phyloP scores from a whole-genome alignment of 1,140 invertebrate species.

The Orussus abietinus region DNA sequence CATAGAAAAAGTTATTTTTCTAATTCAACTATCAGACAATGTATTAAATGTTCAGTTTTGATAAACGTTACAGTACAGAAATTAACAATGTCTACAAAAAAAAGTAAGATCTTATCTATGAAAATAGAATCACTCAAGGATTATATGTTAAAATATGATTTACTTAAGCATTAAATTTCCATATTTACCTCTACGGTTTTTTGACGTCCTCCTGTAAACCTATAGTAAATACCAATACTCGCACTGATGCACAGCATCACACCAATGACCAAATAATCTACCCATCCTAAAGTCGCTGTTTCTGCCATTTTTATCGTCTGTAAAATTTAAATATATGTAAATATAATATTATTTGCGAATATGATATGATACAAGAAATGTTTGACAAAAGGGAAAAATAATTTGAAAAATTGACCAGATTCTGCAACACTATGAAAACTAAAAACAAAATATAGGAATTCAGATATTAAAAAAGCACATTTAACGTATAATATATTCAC shows the following conservation, averaged over 20 bases:
- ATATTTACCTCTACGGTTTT: conserved; percentile 72
- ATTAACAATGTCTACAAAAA: too few species aligned
- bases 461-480: too few species aligned
- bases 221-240: conserved; percentile 75
- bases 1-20: too few species aligned
- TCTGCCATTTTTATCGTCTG: conserved; percentile 16
- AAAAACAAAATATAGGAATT: too few species aligned
- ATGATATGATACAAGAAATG: background rate
- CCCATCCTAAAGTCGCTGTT: conserved; percentile 34
- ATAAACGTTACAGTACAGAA: too few species aligned
- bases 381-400: background rate
- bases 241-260: conserved; percentile 63
- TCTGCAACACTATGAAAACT: too few species aligned
- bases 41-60: too few species aligned
- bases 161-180: background rate
- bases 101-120: conserved; percentile 5
- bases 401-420: background rate
- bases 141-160: conserved; percentile 10
- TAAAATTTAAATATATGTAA: conserved; percentile 4
- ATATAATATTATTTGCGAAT: background rate
- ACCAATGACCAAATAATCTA: conserved; percentile 65
- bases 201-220: conserved; percentile 82
- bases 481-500: too few species aligned
- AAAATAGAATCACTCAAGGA: conserved; percentile 17
- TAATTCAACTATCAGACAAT: too few species aligned